Percentiles rank a stretch among this genome's conserved stretches.
Evolutionary conservation across 1,140 invertebrate species (phyloP).

Genomic region (Leucophenga varia): DNA sequence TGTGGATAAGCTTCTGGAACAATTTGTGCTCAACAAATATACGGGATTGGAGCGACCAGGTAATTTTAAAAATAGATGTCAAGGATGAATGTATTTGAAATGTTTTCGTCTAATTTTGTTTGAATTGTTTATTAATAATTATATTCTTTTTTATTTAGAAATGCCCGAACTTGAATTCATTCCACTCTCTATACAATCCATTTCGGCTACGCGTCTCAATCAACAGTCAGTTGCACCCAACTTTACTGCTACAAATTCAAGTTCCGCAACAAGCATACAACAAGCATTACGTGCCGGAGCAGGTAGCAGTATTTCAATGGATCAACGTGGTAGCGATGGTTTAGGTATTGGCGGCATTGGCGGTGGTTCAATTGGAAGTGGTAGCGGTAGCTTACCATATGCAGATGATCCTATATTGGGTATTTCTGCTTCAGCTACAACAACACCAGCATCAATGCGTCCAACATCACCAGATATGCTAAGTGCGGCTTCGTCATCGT

Average conservation of each 20-base stretch:
- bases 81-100: neutral
- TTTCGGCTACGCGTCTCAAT: conserved; percentile 28
- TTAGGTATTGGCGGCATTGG: conserved; percentile 12
- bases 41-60: conserved; percentile 90
- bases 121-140: neutral
- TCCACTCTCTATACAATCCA: conserved; percentile 31
- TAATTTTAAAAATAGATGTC: no score
- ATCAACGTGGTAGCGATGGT: conserved; percentile 30
- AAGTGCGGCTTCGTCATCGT: no score
- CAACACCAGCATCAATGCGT: conserved; percentile 26
- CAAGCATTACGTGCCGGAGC: conserved; percentile 31
- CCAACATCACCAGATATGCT: conserved; percentile 45
- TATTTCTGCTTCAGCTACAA: conserved; percentile 9
- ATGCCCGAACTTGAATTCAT: conserved; percentile 48
- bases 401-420: conserved; percentile 39
- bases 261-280: conserved; percentile 47
- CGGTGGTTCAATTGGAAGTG: conserved; percentile 37
- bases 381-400: conserved; percentile 42
- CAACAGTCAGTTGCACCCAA: conserved; percentile 28
- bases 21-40: conserved; percentile 87
- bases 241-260: conserved; percentile 42
- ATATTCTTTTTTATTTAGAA: conserved; percentile 22
- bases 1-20: conserved; percentile 86
- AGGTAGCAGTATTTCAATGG: conserved; percentile 37
- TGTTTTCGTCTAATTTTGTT: neutral